A percentile compares a stretch with the other conserved stretches of the same genome.
phyloP scores from a whole-genome alignment of 2,113 vertebrate species.

The Potamarius usumacintae region DNA sequence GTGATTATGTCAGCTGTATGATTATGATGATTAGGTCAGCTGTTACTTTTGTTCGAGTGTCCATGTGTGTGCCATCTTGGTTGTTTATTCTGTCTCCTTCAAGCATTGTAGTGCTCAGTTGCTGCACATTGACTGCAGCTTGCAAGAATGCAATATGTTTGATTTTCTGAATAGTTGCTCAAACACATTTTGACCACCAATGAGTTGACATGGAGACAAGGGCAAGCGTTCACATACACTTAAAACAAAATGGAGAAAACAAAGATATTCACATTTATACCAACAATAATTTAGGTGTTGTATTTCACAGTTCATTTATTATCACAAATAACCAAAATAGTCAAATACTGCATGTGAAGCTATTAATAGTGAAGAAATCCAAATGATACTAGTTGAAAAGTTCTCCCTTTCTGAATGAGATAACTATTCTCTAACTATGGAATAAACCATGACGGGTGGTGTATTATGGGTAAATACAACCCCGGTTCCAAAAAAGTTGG shows the following conservation, averaged over 20 bases:
- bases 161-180: background rate
- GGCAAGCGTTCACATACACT: background rate
- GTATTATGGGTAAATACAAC: background rate
- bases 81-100: conserved; percentile 3
- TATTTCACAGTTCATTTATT: background rate
- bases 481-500: too few relatives aligned
- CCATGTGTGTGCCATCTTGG: background rate
- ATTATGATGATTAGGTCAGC: background rate
- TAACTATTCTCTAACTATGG: background rate
- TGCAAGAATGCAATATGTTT: background rate
- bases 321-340: background rate
- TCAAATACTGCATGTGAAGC: background rate
- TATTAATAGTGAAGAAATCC: background rate
- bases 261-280: background rate
- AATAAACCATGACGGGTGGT: background rate
- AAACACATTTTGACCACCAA: background rate
- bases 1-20: too few relatives aligned
- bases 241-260: background rate
- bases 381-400: background rate
- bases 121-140: background rate
- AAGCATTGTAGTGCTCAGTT: background rate
- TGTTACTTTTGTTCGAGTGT: background rate
- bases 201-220: background rate
- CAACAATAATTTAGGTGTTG: background rate
- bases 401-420: background rate